Conservation (phyloP, 2,797 vertebrate genomes). For the Catamblyrhynchus diadema region DNA sequence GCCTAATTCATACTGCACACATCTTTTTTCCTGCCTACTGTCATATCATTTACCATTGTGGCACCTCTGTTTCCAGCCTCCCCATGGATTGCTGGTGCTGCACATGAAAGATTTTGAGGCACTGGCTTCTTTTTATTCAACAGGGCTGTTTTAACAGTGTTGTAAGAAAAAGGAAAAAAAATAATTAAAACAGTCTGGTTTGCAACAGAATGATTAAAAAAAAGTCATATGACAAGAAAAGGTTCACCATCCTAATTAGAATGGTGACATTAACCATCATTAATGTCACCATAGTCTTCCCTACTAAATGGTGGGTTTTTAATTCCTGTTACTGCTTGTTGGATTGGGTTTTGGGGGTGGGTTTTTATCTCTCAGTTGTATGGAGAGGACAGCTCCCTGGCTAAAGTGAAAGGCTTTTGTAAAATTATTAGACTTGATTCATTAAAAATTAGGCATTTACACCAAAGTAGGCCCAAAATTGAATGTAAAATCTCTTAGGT, state of each 20-base stretch:
- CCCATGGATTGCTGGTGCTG: background rate
- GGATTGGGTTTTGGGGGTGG: background rate
- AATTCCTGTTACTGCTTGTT: background rate
- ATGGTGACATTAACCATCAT: background rate
- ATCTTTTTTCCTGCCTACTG: background rate
- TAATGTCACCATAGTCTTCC: background rate
- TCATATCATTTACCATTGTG: background rate
- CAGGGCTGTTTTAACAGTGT: background rate
- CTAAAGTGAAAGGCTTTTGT: background rate
- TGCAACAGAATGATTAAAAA: background rate
- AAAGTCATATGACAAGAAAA: background rate
- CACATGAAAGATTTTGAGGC: background rate
- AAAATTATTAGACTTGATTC: background rate
- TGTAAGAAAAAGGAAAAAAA: background rate
- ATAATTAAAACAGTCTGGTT: background rate
- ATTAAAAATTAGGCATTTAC: background rate
- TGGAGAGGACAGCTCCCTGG: background rate
- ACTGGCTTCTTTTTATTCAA: background rate
- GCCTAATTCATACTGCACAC: background rate
- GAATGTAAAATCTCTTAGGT: conserved; percentile 11
- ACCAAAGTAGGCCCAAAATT: background rate
- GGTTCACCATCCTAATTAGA: background rate
- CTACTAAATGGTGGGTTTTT: background rate
- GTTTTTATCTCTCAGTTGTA: background rate
- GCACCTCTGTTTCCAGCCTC: background rate